These are phyloP conservation scores for Zenarchopterus dispar DNA, from an alignment of 2,797 vertebrate species.

Conservation along the genomic window DNA sequence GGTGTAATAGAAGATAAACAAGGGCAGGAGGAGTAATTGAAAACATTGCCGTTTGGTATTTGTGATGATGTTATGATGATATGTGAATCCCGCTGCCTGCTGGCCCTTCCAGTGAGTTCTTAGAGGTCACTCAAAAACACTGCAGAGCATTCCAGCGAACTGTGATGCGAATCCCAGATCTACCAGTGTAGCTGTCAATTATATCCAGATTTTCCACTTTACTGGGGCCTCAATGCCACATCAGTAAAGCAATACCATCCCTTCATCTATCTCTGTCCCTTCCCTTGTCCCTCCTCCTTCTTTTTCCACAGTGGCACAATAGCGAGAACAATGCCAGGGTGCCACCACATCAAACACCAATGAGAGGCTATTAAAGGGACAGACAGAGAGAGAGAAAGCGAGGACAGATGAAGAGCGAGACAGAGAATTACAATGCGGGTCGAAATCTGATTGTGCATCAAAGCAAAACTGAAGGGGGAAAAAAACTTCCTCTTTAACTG, in stretches of 20 bases:
- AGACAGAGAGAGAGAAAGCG: constrained; percentile 25
- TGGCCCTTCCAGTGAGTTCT: constrained; percentile 51
- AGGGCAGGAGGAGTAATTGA: constrained; percentile 56
- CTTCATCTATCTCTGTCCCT: constrained; percentile 76
- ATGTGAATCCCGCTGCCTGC: constrained; percentile 46
- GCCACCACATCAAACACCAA: constrained; percentile 76
- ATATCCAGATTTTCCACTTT: constrained; percentile 79
- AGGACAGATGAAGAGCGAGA: constrained; percentile 51
- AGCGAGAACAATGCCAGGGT: constrained; percentile 76
- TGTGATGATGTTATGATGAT: constrained; percentile 59
- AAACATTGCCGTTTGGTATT: constrained; percentile 64
- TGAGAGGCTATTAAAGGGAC: constrained; percentile 37
- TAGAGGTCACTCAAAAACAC: constrained; percentile 66
- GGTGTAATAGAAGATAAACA: constrained; percentile 50
- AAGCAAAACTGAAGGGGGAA: constrained; percentile 70
- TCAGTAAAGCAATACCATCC: constrained; percentile 74
- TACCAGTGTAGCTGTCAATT: constrained; percentile 77
- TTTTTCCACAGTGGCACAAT: constrained; percentile 76
- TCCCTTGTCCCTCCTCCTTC: constrained; percentile 56
- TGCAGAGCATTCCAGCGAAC: constrained; percentile 51
- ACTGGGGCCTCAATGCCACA: constrained; percentile 80
- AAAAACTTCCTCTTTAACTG: constrained; percentile 81
- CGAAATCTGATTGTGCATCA: constrained; percentile 81
- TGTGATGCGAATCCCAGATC: constrained; percentile 79
- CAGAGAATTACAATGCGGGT: constrained; percentile 74